Evolutionary conservation across 64 coral and sea anemone genomes (phyloP).

Genomic region (Montipora efflorescens): DNA sequence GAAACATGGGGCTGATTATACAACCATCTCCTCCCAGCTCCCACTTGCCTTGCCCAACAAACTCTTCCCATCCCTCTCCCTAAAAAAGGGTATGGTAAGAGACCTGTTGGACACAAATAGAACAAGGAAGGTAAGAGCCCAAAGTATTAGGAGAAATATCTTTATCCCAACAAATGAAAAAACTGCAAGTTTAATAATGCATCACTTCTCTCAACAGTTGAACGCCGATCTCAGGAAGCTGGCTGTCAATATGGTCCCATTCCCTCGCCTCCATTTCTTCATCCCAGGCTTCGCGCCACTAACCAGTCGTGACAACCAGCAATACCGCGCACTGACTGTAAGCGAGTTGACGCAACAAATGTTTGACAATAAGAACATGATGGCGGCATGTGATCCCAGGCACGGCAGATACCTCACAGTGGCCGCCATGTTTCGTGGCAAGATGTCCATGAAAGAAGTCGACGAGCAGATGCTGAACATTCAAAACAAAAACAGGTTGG

Average conservation of each 20-base stretch:
- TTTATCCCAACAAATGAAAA: background rate
- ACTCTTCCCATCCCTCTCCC: too few relatives aligned
- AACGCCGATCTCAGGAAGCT: slow-evolving; percentile 70
- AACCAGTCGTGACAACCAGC: slow-evolving; percentile 49
- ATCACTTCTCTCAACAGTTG: slow-evolving; percentile 12
- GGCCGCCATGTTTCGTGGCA: slow-evolving; percentile 67
- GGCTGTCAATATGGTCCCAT: slow-evolving; percentile 78
- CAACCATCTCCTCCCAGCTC: too few relatives aligned
- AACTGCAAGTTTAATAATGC: background rate
- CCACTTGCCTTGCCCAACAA: too few relatives aligned
- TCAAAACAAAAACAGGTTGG: slow-evolving; percentile 66
- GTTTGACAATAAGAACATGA: slow-evolving; percentile 80
- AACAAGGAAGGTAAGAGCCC: background rate
- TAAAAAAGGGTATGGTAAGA: too few relatives aligned
- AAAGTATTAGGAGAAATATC: too few relatives aligned
- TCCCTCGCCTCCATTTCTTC: slow-evolving; percentile 75
- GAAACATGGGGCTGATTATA: too few relatives aligned
- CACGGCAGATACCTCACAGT: slow-evolving; percentile 72
- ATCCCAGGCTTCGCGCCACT: slow-evolving; percentile 75
- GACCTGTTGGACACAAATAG: too few relatives aligned
- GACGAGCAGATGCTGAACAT: slow-evolving; percentile 76
- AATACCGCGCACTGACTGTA: slow-evolving; percentile 63
- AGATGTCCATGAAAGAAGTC: slow-evolving; percentile 79
- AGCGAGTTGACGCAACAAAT: slow-evolving; percentile 68
- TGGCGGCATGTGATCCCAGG: slow-evolving; percentile 70